Evolutionary conservation across 2,797 vertebrate species (phyloP).

Genomic region (Phalloptychus januarius): DNA sequence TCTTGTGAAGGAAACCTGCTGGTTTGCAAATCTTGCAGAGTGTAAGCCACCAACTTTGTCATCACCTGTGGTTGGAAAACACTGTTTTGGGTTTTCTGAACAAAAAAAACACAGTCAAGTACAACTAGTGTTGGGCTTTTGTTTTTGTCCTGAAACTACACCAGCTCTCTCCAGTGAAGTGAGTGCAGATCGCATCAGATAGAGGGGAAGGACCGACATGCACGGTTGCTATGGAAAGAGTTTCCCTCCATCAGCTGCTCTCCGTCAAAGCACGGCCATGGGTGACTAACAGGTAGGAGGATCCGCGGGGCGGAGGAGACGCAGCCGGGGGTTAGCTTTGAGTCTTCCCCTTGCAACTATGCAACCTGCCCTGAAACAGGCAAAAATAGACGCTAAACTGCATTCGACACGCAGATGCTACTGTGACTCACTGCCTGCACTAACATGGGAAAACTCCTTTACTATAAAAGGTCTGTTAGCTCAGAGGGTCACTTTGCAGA

Average conservation of each 20-base stretch:
- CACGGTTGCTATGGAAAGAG: conserved; percentile 78
- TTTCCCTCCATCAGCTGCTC: conserved; percentile 78
- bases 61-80: conserved; percentile 70
- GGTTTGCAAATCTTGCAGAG: conserved; percentile 68
- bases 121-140: conserved; percentile 11
- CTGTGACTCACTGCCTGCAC: conserved; percentile 61
- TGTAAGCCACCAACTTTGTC: conserved; percentile 40
- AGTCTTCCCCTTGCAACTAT: conserved; percentile 67
- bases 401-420: conserved; percentile 70
- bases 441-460: conserved; percentile 56
- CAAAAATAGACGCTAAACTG: conserved; percentile 51
- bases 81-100: conserved; percentile 35
- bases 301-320: conserved; percentile 32
- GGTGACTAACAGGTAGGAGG: conserved; percentile 73
- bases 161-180: conserved; percentile 32
- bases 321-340: conserved; percentile 27
- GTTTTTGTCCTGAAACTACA: conserved; percentile 47
- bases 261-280: conserved; percentile 63
- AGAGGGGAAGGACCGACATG: conserved; percentile 43
- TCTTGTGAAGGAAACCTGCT: conserved; percentile 71
- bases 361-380: conserved; percentile 48
- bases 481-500: conserved; percentile 31
- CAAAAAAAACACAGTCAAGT: conserved; percentile 12
- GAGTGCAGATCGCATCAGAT: conserved; percentile 54
- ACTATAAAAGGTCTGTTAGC: conserved; percentile 62